Base-by-base conservation (phyloP, 2,888 invertebrate genomes). In the Synergus umbraculus region DNA sequence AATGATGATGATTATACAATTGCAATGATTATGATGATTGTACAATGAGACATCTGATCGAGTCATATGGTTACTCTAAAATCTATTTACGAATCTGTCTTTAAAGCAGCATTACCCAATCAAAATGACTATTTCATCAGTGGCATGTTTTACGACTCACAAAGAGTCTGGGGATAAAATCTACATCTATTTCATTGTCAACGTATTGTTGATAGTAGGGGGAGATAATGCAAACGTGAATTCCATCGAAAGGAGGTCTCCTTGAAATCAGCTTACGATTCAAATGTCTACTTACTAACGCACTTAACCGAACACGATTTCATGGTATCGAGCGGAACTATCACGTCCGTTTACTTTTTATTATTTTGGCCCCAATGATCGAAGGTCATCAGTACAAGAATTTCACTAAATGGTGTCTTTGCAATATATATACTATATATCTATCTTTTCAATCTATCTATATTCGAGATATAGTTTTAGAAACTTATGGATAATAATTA, bases 161-260 rank as follows among this genome's bases (percentile, higher is more conserved):
- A 73, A 54, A 73, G 54, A 73, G 49, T 73, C 15, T 41, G 44
- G 4, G 46, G 44, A 37, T 73, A 49, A 5, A 73, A 73, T 73
- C 29, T 54, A 41, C 5, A 54, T 73, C 73, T 73, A 58, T 41
- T 73, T 73, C 18, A 73, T 54, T 73, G 54, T 73, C 73, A 73
- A 73, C 54, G 37, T 58, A 37, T 37, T 29, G 41, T 54, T 37
- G 73, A 73, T 73, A 73, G 73, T 10, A 73, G 12, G 73, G 73
- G 73, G 54, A 73, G 73, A 73, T 73, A 73, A 73, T 73, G 41
- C 49, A 73, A 73, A 73, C 10, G 73, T n/a, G 37, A 73, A 73
- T 58, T 73, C 73, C 73, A 73, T 37, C 37, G 73, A 73, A 73
- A 73, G 73, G 73, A 73, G 73, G 73, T 73, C 73, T 73, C 73